phyloP scores from a whole-genome alignment of 1,140 invertebrate species.

The Mactra quadrangularis region DNA sequence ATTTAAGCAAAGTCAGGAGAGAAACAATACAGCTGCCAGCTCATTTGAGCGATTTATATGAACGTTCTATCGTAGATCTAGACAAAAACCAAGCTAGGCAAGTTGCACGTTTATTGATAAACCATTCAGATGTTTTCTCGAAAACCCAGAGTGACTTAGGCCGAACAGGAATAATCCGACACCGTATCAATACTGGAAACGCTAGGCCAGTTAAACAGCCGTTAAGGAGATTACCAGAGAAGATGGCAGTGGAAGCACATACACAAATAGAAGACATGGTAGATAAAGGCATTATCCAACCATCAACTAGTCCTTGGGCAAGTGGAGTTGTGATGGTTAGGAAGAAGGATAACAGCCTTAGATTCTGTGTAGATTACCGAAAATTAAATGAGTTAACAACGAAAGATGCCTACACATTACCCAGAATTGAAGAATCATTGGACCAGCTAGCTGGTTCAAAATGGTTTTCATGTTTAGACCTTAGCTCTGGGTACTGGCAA shows the following conservation, averaged over 20 bases:
- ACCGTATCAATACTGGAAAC: slow-evolving; percentile 7
- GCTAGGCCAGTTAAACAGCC: slow-evolving; percentile 24
- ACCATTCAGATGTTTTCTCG: slow-evolving; percentile 13
- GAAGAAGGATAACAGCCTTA: too few relatives aligned
- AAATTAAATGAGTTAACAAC: too few relatives aligned
- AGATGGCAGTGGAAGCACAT: slow-evolving; percentile 13
- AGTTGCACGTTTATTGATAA: neutral
- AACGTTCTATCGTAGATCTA: neutral
- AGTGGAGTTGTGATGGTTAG: too few relatives aligned
- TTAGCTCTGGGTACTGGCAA: too few relatives aligned
- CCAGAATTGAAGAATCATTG: too few relatives aligned
- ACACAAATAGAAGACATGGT: slow-evolving; percentile 1
- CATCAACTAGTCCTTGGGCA: neutral
- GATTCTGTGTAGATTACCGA: too few relatives aligned
- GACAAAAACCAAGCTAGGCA: neutral
- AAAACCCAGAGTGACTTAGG: slow-evolving; percentile 7
- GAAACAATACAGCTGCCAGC: too few relatives aligned
- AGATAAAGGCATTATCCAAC: neutral
- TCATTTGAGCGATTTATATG: neutral
- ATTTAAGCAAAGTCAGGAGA: neutral
- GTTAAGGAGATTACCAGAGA: neutral
- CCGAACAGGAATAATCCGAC: slow-evolving; percentile 5
- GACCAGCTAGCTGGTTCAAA: too few relatives aligned
- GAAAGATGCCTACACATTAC: too few relatives aligned
- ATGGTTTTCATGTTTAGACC: too few relatives aligned